phyloP scores from a whole-genome alignment of 2,888 invertebrate species.

The Mechanitis messenoides region DNA sequence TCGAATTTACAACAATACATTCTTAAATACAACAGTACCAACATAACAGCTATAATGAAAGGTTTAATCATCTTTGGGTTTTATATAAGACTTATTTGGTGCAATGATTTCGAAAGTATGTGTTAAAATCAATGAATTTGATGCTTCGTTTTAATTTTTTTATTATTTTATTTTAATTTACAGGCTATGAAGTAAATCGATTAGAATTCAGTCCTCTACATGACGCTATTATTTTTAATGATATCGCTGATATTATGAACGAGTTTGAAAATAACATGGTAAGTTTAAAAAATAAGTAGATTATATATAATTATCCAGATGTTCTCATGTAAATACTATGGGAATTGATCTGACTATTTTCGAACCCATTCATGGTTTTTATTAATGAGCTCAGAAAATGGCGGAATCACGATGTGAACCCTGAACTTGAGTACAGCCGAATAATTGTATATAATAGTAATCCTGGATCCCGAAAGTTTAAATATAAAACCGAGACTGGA shows the following conservation, averaged over 20 bases:
- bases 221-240: constrained; percentile 62
- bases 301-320: background rate
- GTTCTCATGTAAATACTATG: too few relatives aligned
- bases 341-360: too few relatives aligned
- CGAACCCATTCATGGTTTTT: too few relatives aligned
- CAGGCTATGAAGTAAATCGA: constrained; percentile 52
- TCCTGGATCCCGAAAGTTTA: too few relatives aligned
- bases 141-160: background rate
- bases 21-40: too few relatives aligned
- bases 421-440: too few relatives aligned
- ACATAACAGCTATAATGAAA: constrained; percentile 19
- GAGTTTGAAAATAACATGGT: constrained; percentile 58
- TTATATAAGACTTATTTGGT: constrained; percentile 35
- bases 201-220: constrained; percentile 55
- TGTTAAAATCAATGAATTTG: constrained; percentile 19
- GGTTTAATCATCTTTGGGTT: constrained; percentile 28
- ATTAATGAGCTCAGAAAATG: too few relatives aligned
- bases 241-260: constrained; percentile 62
- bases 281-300: constrained; percentile 27
- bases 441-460: too few relatives aligned
- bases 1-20: too few relatives aligned
- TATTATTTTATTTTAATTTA: constrained; percentile 10
- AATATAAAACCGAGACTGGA: background rate
- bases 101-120: constrained; percentile 56
- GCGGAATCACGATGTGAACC: too few relatives aligned